Percentiles rank a stretch among this genome's conserved stretches.
These are phyloP conservation scores for Brevimyrus niger DNA, from an alignment of 2,113 vertebrate genomes.

Conservation along the genomic window DNA sequence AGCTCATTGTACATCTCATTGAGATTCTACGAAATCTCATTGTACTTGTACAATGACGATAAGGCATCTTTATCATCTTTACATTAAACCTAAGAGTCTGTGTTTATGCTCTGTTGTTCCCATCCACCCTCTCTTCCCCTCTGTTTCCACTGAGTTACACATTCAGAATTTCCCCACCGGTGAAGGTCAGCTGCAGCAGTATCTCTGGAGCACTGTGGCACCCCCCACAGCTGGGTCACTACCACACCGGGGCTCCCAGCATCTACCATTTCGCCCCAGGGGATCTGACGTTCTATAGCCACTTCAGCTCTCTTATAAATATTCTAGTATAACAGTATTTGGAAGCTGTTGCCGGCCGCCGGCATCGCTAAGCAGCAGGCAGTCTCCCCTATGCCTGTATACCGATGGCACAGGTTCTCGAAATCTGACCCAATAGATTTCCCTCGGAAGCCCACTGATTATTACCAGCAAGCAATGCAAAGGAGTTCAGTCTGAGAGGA, in stretches of 20 bases:
- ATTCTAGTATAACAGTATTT: neutral
- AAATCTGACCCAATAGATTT: neutral
- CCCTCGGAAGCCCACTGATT: neutral
- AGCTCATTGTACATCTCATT: no score
- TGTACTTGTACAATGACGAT: no score
- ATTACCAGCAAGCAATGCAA: neutral
- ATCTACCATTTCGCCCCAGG: neutral
- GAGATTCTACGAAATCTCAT: no score
- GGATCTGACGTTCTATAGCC: neutral
- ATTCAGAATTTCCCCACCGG: neutral
- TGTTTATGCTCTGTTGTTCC: neutral
- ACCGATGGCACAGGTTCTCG: neutral
- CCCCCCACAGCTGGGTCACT: neutral
- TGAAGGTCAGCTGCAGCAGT: neutral
- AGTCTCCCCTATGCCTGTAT: neutral
- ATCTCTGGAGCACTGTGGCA: neutral
- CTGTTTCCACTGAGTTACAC: neutral
- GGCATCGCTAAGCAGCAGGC: neutral
- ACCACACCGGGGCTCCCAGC: neutral
- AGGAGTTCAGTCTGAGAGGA: neutral
- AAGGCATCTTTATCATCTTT: no score
- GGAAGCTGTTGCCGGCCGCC: neutral
- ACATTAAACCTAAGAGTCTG: neutral
- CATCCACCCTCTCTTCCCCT: neutral
- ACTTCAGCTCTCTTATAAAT: neutral